Base-by-base conservation (phyloP, 1,140 invertebrate genomes). In the Euura lappo region DNA sequence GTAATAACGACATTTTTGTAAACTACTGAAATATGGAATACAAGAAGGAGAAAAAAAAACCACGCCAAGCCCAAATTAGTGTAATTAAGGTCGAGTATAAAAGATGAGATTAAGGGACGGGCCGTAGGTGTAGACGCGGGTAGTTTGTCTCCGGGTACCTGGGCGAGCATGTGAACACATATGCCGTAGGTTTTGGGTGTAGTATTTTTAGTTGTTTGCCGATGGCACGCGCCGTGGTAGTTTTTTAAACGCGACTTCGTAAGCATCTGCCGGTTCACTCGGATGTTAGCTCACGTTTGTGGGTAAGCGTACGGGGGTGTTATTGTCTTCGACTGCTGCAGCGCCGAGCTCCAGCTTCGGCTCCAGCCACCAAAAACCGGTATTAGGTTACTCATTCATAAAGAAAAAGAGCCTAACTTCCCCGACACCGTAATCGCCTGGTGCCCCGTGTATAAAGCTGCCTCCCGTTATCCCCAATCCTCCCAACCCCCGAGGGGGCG, bases 151-250 rank as follows among this genome's bases (percentile, higher is more conserved):
- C 28, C 28, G 28, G 28, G 28, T 28, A 28, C 28, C 28, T 28
- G 28, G 28, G 28, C 28, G 28, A 28, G 28, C 28, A 28, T 28
- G 28, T 28, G 28, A 28, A 28, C 28, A 28, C 28, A 28, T 28
- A 28, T 28, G 28, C 28, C 28, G 28, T 28, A 28, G 28, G 28
- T 28, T 28, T 28, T 28, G 81, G 80, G 79, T 80, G 82, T 81
- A 80, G 81, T 84, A 85, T 84, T 85, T 85, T 84, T 85, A 84
- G 81, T 80, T 79, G 82, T 80, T 80, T 79, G 76, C 77, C 78
- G 75, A 75, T 75, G 84, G 84, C 84, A 84, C 84, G 83, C 82
- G 81, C 78, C 28, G 28, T 28, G 28, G 79, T 74, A 70, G 46
- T 71, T 70, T 71, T 60, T 69, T 72, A 44, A n/a, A 3, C 51